Conservation (phyloP, 2,797 vertebrate genomes). For the Calcarius lapponicus region DNA sequence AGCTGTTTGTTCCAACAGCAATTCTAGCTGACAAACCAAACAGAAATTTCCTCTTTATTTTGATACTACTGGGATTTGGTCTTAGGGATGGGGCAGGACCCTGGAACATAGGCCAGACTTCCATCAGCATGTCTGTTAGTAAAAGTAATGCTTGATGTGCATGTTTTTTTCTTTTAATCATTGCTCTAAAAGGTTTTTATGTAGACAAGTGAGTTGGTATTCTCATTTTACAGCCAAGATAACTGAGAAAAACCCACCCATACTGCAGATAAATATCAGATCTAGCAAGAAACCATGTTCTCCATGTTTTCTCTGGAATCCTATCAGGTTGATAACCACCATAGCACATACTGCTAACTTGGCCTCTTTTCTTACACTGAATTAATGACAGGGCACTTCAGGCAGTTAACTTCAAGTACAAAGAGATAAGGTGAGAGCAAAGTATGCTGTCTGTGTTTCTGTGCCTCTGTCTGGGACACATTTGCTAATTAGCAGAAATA, state of each 20-base stretch:
- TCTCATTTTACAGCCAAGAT: not conserved
- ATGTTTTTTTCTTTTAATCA: not conserved
- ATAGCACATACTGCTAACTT: fast-evolving
- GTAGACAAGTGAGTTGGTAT: not conserved
- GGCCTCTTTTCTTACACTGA: not conserved
- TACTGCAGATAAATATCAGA: not conserved
- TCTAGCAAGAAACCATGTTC: not conserved
- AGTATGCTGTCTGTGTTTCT: not conserved
- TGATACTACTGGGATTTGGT: not conserved
- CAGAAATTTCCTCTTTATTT: not conserved
- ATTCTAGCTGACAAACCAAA: not conserved
- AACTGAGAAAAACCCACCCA: not conserved
- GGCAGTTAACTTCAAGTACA: not conserved
- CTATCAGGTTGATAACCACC: not conserved
- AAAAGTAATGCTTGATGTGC: not conserved
- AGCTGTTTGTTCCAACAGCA: not conserved
- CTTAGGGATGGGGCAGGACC: not conserved
- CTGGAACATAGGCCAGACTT: not conserved
- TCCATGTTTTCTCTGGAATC: not conserved
- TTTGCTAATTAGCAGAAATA: not conserved
- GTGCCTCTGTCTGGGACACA: not conserved
- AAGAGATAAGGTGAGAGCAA: not conserved
- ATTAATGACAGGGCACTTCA: not conserved
- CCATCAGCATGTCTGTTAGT: fast-evolving
- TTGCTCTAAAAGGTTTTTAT: not conserved